Evolutionary conservation across 1,140 invertebrate genomes (phyloP), one percentile per base, ranked within the genome.

Genomic region (Cydia fagiglandana): DNA sequence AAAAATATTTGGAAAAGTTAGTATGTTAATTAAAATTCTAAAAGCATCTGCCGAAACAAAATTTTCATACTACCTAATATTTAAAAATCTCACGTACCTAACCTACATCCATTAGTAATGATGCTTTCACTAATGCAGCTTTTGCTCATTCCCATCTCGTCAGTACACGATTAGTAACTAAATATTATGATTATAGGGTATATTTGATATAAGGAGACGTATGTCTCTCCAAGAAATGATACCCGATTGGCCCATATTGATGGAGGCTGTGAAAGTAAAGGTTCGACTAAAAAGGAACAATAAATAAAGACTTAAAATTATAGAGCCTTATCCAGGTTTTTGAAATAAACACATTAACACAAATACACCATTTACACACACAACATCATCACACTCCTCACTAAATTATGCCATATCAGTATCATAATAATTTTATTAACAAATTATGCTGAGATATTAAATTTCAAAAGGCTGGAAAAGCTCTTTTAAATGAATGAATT

Each of bases 121-220:
- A 74, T 28, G 50, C 66, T 70, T 70, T 38, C n/a, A 70, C 66
- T 70, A 70, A 70, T 38, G 66, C 83, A 80, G 86, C 87, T 89
- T 80, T 47, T 75, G 80, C 61, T 82, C 13, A 76, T 80, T 83
- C 84, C 86, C 81, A 76, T 83, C 76, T 88, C 66, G 24, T 17
- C 66, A 70, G 30, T 50, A 50, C 68, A 2, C 30, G 76, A 76
- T 66, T 64, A 73, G n/a, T 73, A 73, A 76, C 38, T 53, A 76
- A 38, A 61, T 41, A 76, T 84, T 91, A 78, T 89, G 79, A 87
- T 93, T 93, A 84, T 94, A 95, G 95, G 94, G 94, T 84, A 92
- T 95, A 88, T 95, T 94, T 94, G 91, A 94, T 86, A 95, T 94
- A 90, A 93, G 94, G 90, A 94, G 95, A 93, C 94, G 94, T 79